Percentiles rank a stretch among this genome's conserved stretches.
These are phyloP conservation scores for Lasioglossum morio DNA, from an alignment of 2,888 invertebrate species.

Conservation along the genomic window DNA sequence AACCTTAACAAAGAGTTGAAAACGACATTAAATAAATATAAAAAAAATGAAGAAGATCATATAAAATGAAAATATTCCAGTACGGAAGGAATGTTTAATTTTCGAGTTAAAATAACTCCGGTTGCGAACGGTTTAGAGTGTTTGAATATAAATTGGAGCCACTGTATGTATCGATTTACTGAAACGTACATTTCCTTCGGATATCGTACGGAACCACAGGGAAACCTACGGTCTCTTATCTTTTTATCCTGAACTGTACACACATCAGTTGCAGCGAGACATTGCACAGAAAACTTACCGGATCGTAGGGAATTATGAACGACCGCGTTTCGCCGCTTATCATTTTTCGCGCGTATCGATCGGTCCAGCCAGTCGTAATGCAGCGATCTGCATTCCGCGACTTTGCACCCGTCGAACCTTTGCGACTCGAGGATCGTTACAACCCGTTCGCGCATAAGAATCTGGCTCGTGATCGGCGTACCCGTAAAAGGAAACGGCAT, in stretches of 20 bases:
- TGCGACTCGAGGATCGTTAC: not conserved
- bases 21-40: too few species aligned
- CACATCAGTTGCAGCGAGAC: conserved; percentile 13
- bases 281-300: conserved; percentile 33
- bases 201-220: too few species aligned
- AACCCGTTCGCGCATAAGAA: conserved; percentile 11
- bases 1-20: too few species aligned
- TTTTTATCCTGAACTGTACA: not conserved
- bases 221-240: not conserved
- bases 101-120: too few species aligned
- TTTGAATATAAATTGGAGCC: too few species aligned
- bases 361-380: not conserved
- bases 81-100: too few species aligned
- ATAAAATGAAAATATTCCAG: too few species aligned
- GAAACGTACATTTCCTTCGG: too few species aligned
- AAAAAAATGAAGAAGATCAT: too few species aligned
- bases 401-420: conserved; percentile 1
- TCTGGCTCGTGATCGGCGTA: not conserved
- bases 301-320: conserved; percentile 54
- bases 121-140: too few species aligned
- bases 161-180: too few species aligned
- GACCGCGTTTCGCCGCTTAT: not conserved
- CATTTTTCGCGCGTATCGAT: not conserved
- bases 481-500: not conserved
- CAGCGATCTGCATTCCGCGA: conserved; percentile 1